Evolutionary conservation across 1,140 invertebrate species (phyloP), one percentile per base, ranked within the genome.

Genomic region (Phymastichus coffea): DNA sequence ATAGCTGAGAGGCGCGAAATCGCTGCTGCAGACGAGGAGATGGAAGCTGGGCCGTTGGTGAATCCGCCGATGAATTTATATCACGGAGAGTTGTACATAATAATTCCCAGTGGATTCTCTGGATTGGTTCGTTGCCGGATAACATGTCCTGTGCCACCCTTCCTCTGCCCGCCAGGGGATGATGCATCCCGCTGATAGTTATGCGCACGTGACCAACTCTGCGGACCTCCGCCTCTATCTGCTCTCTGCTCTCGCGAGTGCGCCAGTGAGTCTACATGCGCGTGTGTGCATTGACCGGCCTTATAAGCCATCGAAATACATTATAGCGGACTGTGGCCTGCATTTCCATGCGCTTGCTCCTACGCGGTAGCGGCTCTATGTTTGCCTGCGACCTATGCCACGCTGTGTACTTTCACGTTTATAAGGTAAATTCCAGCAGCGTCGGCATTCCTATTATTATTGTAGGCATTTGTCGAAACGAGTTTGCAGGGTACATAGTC

Each of bases 181-280:
- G 70, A 69, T 71, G 64, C 68, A 70, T 69, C 59, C 59, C 62
- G 49, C 53, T 67, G 68, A 70, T 67, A 70, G 66, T 70, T 63
- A 62, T 47, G 63, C 68, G 40, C 41, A 26, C 38, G 48, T 51
- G 48, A 19, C n/a, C n/a, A 12, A 20, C 19, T 20, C 44, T 47
- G 23, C 22, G 23, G 23, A 6, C 44, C 44, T 14, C 12, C 26
- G 25, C 23, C 26, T 35, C n/a, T 49, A 35, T 35, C 20, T 48
- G 33, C 20, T 8, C 9, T 35, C n/a, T 49, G 19, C 19, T 6
- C 22, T 6, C 6, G 12, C 26, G n/a, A 22, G 12, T 14, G 7
- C 38, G 26, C 20, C 4, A 10, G 22, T 43, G 61, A n/a, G n/a
- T n/a, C n/a, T n/a, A n/a, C 40, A 58, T 63, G 51, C 17, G 38